Evolutionary conservation across 2,797 vertebrate genomes (phyloP).

Genomic region (Eidolon dupreanum): DNA sequence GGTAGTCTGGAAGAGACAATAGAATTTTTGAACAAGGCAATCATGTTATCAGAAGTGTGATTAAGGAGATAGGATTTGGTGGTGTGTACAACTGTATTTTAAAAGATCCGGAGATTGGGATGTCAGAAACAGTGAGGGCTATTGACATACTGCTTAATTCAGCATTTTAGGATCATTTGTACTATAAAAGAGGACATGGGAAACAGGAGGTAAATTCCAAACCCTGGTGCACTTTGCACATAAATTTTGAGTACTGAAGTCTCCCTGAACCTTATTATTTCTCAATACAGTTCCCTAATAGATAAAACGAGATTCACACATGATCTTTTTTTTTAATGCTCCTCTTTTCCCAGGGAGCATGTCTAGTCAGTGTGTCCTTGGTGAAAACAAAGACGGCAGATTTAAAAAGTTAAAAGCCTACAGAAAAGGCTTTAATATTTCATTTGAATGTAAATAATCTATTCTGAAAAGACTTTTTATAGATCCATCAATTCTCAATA

Average conservation of each 20-base stretch:
- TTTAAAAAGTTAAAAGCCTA: conserved; percentile 59
- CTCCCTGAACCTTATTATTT: not conserved
- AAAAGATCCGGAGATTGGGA: not conserved
- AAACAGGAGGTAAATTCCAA: not conserved
- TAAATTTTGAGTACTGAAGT: not conserved
- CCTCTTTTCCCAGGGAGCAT: conserved; percentile 32
- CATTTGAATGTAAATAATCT: conserved; percentile 64
- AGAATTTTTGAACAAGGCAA: not conserved
- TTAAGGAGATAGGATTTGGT: not conserved
- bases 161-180: not conserved
- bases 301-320: not conserved
- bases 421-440: conserved; percentile 38
- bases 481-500: conserved; percentile 38
- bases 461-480: conserved; percentile 47
- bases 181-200: not conserved
- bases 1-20: not conserved
- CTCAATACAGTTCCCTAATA: not conserved
- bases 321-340: conserved; percentile 35
- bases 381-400: conserved; percentile 43
- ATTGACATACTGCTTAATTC: not conserved
- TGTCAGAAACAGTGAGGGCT: not conserved
- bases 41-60: not conserved
- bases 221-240: not conserved
- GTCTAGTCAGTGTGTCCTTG: conserved; percentile 38
- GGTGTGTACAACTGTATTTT: not conserved